These are phyloP conservation scores for Globodera rostochiensis DNA, from an alignment of 1,140 invertebrate species.

Conservation along the genomic window DNA sequence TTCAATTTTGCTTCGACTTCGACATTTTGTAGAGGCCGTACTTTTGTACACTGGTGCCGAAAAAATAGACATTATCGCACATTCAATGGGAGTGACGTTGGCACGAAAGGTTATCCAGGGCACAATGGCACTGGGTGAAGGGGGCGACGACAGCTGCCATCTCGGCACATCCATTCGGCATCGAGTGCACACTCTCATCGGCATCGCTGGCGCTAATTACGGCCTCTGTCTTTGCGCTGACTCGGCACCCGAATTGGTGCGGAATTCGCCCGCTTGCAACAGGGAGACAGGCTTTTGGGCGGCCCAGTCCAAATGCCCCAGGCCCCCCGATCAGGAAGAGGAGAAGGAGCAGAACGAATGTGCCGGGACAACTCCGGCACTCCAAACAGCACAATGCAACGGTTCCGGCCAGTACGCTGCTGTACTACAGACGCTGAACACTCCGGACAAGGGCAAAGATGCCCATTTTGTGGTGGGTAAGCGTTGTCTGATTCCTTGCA, in stretches of 20 bases:
- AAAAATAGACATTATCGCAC: conserved; percentile 50
- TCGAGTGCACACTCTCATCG: conserved; percentile 35
- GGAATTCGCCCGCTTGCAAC: conserved; percentile 20
- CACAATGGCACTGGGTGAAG: conserved; percentile 18
- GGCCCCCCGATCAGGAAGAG: neutral
- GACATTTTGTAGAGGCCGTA: conserved; percentile 53
- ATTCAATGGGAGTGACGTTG: conserved; percentile 60
- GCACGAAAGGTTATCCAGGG: conserved; percentile 54
- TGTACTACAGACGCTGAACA: conserved; percentile 2
- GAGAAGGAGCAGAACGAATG: neutral
- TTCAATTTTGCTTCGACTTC: conserved; percentile 36
- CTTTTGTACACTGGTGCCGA: conserved; percentile 45
- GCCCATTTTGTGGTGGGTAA: conserved; percentile 16
- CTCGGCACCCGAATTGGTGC: conserved; percentile 10
- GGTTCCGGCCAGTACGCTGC: neutral
- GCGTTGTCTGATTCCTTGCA: too few species aligned
- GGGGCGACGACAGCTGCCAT: conserved; percentile 27
- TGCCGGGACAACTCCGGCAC: too few species aligned
- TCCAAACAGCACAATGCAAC: too few species aligned
- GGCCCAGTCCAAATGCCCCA: neutral
- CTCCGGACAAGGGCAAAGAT: conserved; percentile 14
- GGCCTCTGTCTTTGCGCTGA: conserved; percentile 31
- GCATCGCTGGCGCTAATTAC: conserved; percentile 41
- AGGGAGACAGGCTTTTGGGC: conserved; percentile 27
- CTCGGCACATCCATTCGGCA: conserved; percentile 27